Evolutionary conservation across 2,797 vertebrate species (phyloP).

Genomic region (Mus caroli): DNA sequence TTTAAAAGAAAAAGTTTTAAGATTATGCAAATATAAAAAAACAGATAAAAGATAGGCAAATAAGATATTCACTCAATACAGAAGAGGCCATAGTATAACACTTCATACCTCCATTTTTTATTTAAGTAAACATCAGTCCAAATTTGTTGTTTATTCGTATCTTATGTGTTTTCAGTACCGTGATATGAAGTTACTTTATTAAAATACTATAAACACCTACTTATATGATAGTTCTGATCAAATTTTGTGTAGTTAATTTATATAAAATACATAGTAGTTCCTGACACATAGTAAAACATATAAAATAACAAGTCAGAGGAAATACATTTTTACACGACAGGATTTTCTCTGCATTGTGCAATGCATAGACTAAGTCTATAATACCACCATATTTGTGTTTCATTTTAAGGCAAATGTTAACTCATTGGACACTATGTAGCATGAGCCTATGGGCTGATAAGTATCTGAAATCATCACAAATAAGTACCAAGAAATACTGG

Average conservation of each 20-base stretch:
- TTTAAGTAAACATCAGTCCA: not conserved
- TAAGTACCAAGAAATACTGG: not conserved
- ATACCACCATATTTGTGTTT: not conserved
- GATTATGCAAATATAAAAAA: conserved; percentile 10
- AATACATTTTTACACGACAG: not conserved
- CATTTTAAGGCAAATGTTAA: conserved; percentile 20
- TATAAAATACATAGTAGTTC: not conserved
- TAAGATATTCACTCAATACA: not conserved
- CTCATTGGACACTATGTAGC: not conserved
- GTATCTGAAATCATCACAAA: not conserved
- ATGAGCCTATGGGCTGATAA: not conserved
- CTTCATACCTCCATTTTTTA: not conserved
- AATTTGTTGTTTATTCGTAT: not conserved
- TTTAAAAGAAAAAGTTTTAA: conserved; percentile 28
- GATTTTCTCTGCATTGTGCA: not conserved
- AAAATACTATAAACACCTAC: not conserved
- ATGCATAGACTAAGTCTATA: conserved; percentile 18
- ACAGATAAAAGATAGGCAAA: not conserved
- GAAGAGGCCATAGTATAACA: not conserved
- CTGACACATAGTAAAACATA: not conserved
- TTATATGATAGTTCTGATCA: not conserved
- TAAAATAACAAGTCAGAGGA: conserved; percentile 18
- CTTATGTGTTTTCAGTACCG: not conserved
- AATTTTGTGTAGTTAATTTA: conserved; percentile 13
- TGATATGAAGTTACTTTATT: not conserved